phyloP scores from a whole-genome alignment of 2,797 vertebrate species.

The Tangara arthus region DNA sequence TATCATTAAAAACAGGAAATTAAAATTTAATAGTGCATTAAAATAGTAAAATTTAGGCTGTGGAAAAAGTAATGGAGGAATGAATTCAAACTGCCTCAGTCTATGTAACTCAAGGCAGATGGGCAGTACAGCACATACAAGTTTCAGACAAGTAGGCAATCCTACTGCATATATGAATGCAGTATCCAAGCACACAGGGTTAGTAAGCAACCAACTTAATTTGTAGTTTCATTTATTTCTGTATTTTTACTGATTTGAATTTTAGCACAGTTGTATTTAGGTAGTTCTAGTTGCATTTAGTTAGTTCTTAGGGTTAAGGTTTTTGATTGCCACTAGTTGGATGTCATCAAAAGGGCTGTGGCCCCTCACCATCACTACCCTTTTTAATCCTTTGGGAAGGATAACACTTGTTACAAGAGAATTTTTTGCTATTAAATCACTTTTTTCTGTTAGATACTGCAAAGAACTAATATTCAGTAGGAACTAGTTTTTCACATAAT shows the following conservation, averaged over 20 bases:
- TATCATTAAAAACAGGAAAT: slow-evolving; percentile 54
- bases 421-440: neutral
- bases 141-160: slow-evolving; percentile 23
- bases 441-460: neutral
- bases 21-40: slow-evolving; percentile 58
- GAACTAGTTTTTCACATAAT: neutral
- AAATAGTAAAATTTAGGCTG: slow-evolving; percentile 51
- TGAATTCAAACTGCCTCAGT: slow-evolving; percentile 54
- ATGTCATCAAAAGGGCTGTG: neutral
- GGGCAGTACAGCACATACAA: neutral
- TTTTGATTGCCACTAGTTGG: slow-evolving; percentile 8
- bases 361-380: neutral
- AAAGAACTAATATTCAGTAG: neutral
- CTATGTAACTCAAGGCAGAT: slow-evolving; percentile 2
- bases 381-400: neutral
- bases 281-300: slow-evolving; percentile 38
- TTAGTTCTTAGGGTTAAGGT: slow-evolving; percentile 31
- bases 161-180: neutral
- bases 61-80: slow-evolving; percentile 51
- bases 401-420: neutral
- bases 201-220: neutral
- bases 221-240: slow-evolving; percentile 47
- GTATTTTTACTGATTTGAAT: slow-evolving; percentile 11
- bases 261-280: neutral
- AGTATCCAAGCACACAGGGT: neutral